Percentiles rank a stretch among this genome's conserved stretches.
These are phyloP conservation scores for Danaus chrysippus DNA, from an alignment of 2,888 invertebrate genomes.

Conservation along the genomic window DNA sequence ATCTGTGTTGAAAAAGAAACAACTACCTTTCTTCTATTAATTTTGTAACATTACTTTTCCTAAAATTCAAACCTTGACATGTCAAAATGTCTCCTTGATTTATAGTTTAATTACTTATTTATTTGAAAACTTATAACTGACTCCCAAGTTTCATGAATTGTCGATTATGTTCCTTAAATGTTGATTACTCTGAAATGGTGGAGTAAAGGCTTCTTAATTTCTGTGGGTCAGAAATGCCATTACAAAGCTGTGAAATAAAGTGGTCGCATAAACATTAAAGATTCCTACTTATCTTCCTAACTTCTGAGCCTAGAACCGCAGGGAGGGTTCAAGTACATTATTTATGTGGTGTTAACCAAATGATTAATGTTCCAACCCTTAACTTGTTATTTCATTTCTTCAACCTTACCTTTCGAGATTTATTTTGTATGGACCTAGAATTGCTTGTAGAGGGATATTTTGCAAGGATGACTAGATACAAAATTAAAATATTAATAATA, in stretches of 20 bases:
- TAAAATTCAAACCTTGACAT: no score
- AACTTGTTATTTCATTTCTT: conserved; percentile 13
- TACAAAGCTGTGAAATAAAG: conserved; percentile 16
- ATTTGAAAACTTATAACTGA: no score
- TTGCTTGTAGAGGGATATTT: no score
- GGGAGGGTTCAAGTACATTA: conserved; percentile 1
- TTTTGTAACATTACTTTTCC: no score
- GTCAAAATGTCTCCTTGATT: no score
- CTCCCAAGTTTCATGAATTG: no score
- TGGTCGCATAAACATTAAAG: conserved; percentile 14
- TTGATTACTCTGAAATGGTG: neutral
- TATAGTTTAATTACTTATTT: no score
- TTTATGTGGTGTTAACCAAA: conserved; percentile 8
- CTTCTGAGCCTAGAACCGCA: conserved; percentile 13
- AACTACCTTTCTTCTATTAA: no score
- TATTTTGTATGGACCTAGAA: no score
- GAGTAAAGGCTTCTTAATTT: neutral
- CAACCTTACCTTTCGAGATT: neutral
- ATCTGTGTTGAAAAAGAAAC: no score
- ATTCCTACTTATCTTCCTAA: conserved; percentile 13
- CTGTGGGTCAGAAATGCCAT: conserved; percentile 6
- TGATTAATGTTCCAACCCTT: conserved; percentile 15
- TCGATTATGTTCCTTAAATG: neutral
- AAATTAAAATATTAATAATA: no score
- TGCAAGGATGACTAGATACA: no score